phyloP scores from a whole-genome alignment of 2,797 vertebrate species.

The Xerus rutilus region DNA sequence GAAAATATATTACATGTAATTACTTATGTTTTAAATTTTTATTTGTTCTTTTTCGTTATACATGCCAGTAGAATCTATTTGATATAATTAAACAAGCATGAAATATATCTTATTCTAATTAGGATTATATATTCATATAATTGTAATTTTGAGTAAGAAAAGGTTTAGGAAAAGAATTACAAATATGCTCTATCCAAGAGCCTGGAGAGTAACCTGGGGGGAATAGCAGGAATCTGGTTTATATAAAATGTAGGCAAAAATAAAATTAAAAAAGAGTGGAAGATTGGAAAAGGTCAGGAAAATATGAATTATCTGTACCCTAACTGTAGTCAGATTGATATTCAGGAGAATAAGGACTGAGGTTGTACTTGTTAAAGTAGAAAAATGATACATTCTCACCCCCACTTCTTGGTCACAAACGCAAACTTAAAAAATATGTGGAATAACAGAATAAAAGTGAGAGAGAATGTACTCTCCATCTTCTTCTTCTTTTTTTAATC shows the following conservation, averaged over 20 bases:
- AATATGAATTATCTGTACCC: background rate
- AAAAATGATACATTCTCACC: background rate
- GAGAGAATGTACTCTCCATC: background rate
- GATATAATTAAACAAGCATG: too few relatives aligned
- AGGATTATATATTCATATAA: background rate
- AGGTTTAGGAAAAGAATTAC: background rate
- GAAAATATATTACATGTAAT: background rate
- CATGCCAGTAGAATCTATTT: too few relatives aligned
- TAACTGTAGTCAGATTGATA: background rate
- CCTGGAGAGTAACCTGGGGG: background rate
- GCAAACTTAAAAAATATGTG: constrained; percentile 16
- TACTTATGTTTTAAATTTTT: background rate
- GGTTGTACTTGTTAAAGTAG: background rate
- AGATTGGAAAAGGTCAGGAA: background rate
- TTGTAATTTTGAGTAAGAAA: constrained; percentile 19
- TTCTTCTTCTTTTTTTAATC: background rate
- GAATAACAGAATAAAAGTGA: background rate
- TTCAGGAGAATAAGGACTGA: background rate
- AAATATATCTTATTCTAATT: too few relatives aligned
- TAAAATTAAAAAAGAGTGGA: background rate
- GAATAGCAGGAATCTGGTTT: background rate
- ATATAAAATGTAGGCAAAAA: background rate
- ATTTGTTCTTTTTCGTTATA: too few relatives aligned
- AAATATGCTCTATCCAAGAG: background rate
- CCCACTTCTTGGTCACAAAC: background rate